These are phyloP conservation scores for Plecotus auritus DNA, from an alignment of 2,113 vertebrate species.

Conservation along the genomic window DNA sequence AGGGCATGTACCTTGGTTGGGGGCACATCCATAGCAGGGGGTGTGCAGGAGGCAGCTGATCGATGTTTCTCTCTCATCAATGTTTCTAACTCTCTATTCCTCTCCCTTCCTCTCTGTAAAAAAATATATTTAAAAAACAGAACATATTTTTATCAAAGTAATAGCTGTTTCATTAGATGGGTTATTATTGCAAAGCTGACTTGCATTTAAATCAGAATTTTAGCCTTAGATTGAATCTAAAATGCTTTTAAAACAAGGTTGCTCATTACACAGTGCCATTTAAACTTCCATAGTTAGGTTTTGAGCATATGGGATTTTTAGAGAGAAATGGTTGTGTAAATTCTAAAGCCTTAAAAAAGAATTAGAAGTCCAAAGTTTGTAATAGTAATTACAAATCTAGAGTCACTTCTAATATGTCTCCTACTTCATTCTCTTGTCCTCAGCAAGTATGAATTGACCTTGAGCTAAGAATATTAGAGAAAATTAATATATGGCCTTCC, in stretches of 20 bases:
- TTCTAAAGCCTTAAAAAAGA: conserved; percentile 1
- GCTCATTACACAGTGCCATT: neutral
- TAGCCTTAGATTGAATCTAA: neutral
- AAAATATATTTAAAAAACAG: too few species aligned
- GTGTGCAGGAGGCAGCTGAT: too few species aligned
- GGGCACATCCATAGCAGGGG: too few species aligned
- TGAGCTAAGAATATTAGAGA: neutral
- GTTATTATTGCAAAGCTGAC: neutral
- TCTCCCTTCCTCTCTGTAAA: too few species aligned
- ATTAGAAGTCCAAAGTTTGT: neutral
- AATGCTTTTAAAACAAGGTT: neutral
- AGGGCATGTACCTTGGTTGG: too few species aligned
- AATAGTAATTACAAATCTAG: neutral
- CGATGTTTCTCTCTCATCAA: too few species aligned
- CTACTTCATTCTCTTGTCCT: neutral
- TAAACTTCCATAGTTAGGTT: neutral
- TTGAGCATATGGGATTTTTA: neutral
- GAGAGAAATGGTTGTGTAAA: neutral
- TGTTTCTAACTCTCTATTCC: too few species aligned
- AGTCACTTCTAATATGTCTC: neutral
- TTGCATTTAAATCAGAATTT: neutral
- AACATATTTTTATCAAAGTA: neutral
- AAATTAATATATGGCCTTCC: neutral
- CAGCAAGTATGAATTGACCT: neutral
- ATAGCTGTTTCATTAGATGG: neutral